Base-by-base conservation (phyloP, 30 jellyfish, hydroid and myxozoan species). In the Phacellophora camtschatica region DNA sequence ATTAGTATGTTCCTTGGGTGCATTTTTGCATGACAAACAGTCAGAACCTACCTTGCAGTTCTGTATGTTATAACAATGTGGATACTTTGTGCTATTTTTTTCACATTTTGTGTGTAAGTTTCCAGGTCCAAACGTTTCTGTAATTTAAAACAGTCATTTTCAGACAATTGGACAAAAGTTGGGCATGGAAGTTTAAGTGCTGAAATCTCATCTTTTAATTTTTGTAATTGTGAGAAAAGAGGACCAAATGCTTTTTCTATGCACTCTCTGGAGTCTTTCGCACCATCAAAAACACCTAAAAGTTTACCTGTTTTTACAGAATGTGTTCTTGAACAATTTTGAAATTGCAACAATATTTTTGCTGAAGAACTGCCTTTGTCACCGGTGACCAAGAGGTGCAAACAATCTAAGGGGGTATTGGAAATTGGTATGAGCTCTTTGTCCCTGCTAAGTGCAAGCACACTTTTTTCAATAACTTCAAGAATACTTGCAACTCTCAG, bases 401-500 rank as follows among this genome's bases (percentile, higher is more conserved):
- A 18, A 36, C 71, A 56, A 29, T 56, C 71, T 56, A 56, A 32
- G 4, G 71, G 71, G 19, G 71, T 56, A 18, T 56, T 56, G 19
- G 71, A 36, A 36, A 56, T 56, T 11, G 71, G 71, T 0, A 56
- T 56, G 0, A 56, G 42, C 24, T 15, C 3, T 18, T 56, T 56
- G 24, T 10, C 24, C 71, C 71, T 56, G 71, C 24, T 32, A 1
- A 56, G 42, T 56, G 71, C 71, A 56, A 56, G 71, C 24, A 56
- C 43, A 56, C 71, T 56, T 36, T 56, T 56, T 56, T 56, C 36
- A 36, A 56, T 56, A 15, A 56, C 71, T n/a, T 56, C 71, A 56
- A 56, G 71, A 56, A 56, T 56, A 15, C 24, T 56, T 56, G 45
- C 24, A 36, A 56, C 71, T 56, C 71, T 56, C 43, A 56, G 43